Evolutionary conservation across 2,797 vertebrate species (phyloP), one percentile per base, ranked within the genome.

Genomic region (Lophotriccus pileatus): DNA sequence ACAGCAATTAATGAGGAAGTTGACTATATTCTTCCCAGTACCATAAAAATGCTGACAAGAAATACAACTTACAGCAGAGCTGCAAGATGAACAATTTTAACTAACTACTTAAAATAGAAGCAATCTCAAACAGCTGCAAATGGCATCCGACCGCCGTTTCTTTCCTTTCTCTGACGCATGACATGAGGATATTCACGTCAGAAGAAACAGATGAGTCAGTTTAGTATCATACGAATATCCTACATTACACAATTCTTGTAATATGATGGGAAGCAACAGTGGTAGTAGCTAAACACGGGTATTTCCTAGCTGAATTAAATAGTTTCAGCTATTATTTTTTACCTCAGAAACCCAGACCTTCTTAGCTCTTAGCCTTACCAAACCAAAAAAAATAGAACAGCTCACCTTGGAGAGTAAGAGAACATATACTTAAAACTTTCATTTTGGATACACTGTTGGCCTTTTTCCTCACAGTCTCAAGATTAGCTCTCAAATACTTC

Each of bases 31-130:
- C 79, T 53, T 87, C 25, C 53, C 49, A 79, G 27, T 25, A 39
- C 12, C 13, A 58, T 56, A 92, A 89, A 95, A 89, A 84, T 19
- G 93, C 93, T 95, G 93, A 94, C 89, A 83, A 82, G 50, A 84
- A 75, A 62, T 49, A 63, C 10, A 89, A 36, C 58, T 68, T 58
- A 18, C 0, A 73, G n/a, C 49, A 80, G 37, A 89, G 53, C 74
- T 73, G 47, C 32, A 63, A 63, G 21, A 89, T 30, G 28, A 85
- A 75, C 14, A 52, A 18, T 90, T 93, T 81, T 56, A 87, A 88
- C 66, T 47, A 58, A 46, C 58, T 70, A 52, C 87, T 89, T 50
- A 84, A 88, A 92, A 89, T 46, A 91, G 84, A 84, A 94, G 36
- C 37, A 10, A 41, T 59, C 37, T 30, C 32, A 47, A 78, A 41